Conservation (phyloP, 2,113 vertebrate species). For the Sinocyclocheilus anshuiensis region DNA sequence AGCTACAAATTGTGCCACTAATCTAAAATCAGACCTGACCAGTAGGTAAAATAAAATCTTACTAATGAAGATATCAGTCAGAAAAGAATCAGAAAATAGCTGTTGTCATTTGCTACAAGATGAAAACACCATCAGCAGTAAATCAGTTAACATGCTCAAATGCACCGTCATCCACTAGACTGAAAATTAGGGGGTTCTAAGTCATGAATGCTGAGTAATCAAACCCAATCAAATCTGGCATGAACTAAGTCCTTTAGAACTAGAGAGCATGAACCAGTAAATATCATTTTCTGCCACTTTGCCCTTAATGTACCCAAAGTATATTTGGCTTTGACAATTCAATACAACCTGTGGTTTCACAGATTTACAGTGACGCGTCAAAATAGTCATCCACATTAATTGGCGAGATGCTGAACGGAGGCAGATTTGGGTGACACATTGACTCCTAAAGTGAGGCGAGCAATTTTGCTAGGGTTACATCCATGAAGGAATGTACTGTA, state of each 20-base stretch:
- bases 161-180: constrained; percentile 27
- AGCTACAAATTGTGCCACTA: neutral
- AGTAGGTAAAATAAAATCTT: neutral
- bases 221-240: constrained; percentile 38
- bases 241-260: constrained; percentile 32
- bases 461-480: constrained; percentile 45
- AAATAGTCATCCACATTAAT: constrained; percentile 51
- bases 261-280: constrained; percentile 38
- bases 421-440: constrained; percentile 37
- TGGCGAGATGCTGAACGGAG: constrained; percentile 46
- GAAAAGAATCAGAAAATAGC: neutral
- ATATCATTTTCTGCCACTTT: constrained; percentile 51
- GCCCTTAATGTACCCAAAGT: constrained; percentile 54
- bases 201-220: constrained; percentile 46
- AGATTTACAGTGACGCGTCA: constrained; percentile 50
- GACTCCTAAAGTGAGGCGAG: constrained; percentile 32
- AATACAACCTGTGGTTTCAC: constrained; percentile 45
- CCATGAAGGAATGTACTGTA: constrained; percentile 43
- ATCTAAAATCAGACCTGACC: neutral
- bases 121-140: neutral
- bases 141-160: neutral
- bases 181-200: constrained; percentile 40
- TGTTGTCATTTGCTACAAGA: neutral
- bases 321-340: constrained; percentile 51
- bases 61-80: neutral